These are phyloP conservation scores for Meriones psammophilus DNA, from an alignment of 2,797 vertebrate genomes.

Conservation along the genomic window DNA sequence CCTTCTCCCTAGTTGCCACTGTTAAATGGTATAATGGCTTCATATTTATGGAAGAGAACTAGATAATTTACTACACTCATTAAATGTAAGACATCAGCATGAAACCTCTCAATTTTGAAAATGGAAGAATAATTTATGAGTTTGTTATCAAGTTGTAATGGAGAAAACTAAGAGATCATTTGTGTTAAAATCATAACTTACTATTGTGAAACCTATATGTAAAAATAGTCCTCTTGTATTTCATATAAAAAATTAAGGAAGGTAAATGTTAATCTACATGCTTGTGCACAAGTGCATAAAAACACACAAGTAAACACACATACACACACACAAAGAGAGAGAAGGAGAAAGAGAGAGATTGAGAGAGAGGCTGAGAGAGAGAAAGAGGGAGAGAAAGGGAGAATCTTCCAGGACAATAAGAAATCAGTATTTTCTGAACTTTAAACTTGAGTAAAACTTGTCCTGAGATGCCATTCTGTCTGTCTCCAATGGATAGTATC, in stretches of 20 bases:
- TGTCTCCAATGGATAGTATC: background rate
- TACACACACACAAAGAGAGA: too few relatives aligned
- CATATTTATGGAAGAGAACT: background rate
- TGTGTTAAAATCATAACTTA: background rate
- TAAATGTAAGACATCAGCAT: background rate
- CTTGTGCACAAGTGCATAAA: background rate
- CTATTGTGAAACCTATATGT: background rate
- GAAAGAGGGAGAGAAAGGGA: background rate
- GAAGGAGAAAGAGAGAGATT: background rate
- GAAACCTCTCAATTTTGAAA: background rate
- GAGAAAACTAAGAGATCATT: background rate
- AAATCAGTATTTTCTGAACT: background rate
- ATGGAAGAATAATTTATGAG: background rate
- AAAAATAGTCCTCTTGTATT: background rate
- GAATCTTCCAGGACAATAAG: background rate
- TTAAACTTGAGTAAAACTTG: background rate
- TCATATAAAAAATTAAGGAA: background rate
- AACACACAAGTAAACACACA: rapidly evolving
- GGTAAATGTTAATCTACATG: background rate
- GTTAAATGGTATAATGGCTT: background rate
- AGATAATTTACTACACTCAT: background rate
- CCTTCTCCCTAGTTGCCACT: background rate
- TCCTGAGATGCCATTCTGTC: background rate
- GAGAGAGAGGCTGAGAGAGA: background rate
- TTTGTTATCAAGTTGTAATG: background rate